These are phyloP conservation scores for Sinodicranocentrus sp. DNA, from an alignment of 2,888 invertebrate genomes.

Conservation along the genomic window DNA sequence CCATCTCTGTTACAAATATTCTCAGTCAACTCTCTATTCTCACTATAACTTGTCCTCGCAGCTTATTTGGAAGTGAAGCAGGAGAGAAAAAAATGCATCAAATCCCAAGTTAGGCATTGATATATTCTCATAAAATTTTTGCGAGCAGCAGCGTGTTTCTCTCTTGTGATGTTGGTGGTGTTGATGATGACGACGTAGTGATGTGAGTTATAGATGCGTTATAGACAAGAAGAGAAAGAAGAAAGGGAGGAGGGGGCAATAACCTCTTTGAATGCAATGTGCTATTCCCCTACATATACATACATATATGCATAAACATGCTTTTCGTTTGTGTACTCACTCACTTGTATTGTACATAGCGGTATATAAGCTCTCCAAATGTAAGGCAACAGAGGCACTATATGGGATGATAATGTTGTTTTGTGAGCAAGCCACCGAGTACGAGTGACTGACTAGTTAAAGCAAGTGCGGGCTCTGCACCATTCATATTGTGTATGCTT, in stretches of 20 bases:
- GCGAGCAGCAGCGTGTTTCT: not conserved
- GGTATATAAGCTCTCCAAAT: constrained; percentile 14
- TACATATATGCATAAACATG: constrained; percentile 27
- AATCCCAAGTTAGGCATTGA: too few relatives aligned
- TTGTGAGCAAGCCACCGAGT: not conserved
- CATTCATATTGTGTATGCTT: not conserved
- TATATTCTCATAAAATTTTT: not conserved
- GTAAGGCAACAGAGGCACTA: constrained; percentile 12
- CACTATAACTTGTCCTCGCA: too few relatives aligned
- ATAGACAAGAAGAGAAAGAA: constrained; percentile 53
- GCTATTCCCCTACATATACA: constrained; percentile 65
- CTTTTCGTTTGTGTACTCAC: not conserved
- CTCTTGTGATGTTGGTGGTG: not conserved
- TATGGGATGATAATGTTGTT: constrained; percentile 10
- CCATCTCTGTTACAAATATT: too few relatives aligned
- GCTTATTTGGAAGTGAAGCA: too few relatives aligned
- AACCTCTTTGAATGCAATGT: constrained; percentile 66
- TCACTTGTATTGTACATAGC: constrained; percentile 16
- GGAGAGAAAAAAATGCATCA: too few relatives aligned
- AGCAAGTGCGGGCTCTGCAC: constrained; percentile 9
- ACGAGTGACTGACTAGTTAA: not conserved
- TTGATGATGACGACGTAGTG: constrained; percentile 7
- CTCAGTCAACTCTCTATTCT: too few relatives aligned
- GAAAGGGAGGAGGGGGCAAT: constrained; percentile 65
- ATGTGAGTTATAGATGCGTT: constrained; percentile 39